Evolutionary conservation across 2,797 vertebrate genomes (phyloP), one percentile per base, ranked within the genome.

Genomic region (Malacoctenus gilli): DNA sequence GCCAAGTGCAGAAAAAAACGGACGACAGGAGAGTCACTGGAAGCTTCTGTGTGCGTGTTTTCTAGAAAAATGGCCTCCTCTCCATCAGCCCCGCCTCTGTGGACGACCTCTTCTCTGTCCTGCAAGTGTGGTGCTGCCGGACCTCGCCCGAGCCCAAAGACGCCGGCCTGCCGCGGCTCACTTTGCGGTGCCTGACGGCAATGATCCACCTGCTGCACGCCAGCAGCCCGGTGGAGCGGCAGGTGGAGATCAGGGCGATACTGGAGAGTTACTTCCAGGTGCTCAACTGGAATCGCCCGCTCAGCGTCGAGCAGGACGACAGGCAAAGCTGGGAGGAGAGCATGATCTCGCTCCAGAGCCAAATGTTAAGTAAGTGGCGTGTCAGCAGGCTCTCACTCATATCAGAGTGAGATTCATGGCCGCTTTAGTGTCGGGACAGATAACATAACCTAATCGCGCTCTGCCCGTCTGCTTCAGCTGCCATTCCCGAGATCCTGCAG

Each of bases 321-420:
- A 55, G 59, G 4, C 79, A 38, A 7, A 82, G 67, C 39, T 85
- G 92, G 61, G 94, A 95, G 58, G 92, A 94, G 2, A 91, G 84
- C 8, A 89, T 95, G 23, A 59, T 97, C 23, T 41, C 84, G 6
- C 92, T 97, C 4, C 90, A 95, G 9, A 93, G 94, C 59, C 92
- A 92, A 79, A 98, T 99, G 97, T 76, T 98, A 15, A 95, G 97
- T 98, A 93, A 82, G 93, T n/a, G n/a, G n/a, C n/a, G n/a, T 5
- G 8, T 23, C 38, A 43, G 25, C 19, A 1, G 19, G 13, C 10
- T 65, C n/a, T 58, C 15, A 15, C 36, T 6, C 25, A 28, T 5
- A 1, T 28, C 25, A 28, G 25, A n/a, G n/a, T n/a, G n/a, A n/a
- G n/a, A n/a, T n/a, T n/a, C n/a, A n/a, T n/a, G n/a, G n/a, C n/a